Base-by-base conservation (phyloP, 2,797 vertebrate species). In the Menidia menidia region DNA sequence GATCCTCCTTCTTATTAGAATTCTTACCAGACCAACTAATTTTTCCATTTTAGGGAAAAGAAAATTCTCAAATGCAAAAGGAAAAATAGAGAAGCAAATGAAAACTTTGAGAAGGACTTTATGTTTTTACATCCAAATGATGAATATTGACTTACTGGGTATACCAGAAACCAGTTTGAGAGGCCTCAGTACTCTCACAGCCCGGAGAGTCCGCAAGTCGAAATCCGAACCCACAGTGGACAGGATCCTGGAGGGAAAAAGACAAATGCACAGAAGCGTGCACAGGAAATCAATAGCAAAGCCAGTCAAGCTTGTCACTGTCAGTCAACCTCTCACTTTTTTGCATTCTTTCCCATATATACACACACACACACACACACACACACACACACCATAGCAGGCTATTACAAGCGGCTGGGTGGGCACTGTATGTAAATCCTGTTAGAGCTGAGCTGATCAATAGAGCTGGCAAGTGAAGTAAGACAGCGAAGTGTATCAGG, bases 141-240 rank as follows among this genome's bases (percentile, higher is more conserved):
- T 43, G 32, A 67, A 4, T 35, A 39, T 68, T 6, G 31, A 95
- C 95, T 92, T 89, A 98, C 97, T 98, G 90, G 97, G 97, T 92
- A 98, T 98, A 88, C 97, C 97, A 43, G 97, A 98, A 80, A 98
- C 97, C 89, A 98, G 93, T 88, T 98, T 98, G 81, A 98, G 95
- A 13, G 97, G 97, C 83, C 97, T 92, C 60, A 98, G 92, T 44
- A 98, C 97, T 19, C 96, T 93, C 62, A 98, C 97, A 8, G 97
- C 97, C 78, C 97, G 94, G 85, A 97, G 93, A 9, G 97, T 98
- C 86, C 97, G 94, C 81, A 98, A 92, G 92, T 98, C 97, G 64
- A 98, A 97, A 79, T 97, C 96, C 14, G 96, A 96, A 50, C 97
- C 97, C 57, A 97, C 94, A 4, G 96, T 97, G 45, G 97, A 96